Base-by-base conservation (phyloP, 2,888 invertebrate genomes). In the Autographa pulchrina region DNA sequence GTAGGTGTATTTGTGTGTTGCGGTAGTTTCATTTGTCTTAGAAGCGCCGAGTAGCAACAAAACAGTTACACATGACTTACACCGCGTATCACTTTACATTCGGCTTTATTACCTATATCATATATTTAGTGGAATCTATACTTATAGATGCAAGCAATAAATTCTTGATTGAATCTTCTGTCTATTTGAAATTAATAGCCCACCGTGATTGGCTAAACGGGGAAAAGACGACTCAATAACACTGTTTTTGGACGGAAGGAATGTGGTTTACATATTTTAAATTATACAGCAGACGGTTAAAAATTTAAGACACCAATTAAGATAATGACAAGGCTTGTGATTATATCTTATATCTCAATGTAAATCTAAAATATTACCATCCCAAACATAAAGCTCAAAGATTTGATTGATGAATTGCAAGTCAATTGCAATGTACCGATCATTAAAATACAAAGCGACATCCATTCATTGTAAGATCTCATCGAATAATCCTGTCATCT, bases 21-120 rank as follows among this genome's bases (percentile, higher is more conserved):
- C 77, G 83, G 86, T 86, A 79, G 84, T 80, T 85, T 74, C 79
- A 81, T 85, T 87, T 86, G 85, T 83, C 78, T 75, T 76, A 74
- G 77, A 64, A 65, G 54, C 74, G 54, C 38, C 43, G 25, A 48
- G 77, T 80, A 74, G 75, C 77, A 65, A 74, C 82, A 69, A 60
- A 80, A 86, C 85, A 81, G 88, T 85, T 83, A 85, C 84, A 76
- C 74, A 74, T 80, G 77, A 79, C 63, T 75, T 77, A 65, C 59
- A 64, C 25, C 58, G 58, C 41, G 61, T 76, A 78, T 83, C 73
- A 31, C 32, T 58, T 83, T 76, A 72, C 85, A 78, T 65, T 63
- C 52, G 62, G 66, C 72, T 72, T 72, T 59, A 68, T 70, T 72
- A 75, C 71, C 31, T 66, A 14, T 11, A 65, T 62, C 62, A 60